phyloP scores from a whole-genome alignment of 2,888 invertebrate genomes.

The Pantelozetes paolii region DNA sequence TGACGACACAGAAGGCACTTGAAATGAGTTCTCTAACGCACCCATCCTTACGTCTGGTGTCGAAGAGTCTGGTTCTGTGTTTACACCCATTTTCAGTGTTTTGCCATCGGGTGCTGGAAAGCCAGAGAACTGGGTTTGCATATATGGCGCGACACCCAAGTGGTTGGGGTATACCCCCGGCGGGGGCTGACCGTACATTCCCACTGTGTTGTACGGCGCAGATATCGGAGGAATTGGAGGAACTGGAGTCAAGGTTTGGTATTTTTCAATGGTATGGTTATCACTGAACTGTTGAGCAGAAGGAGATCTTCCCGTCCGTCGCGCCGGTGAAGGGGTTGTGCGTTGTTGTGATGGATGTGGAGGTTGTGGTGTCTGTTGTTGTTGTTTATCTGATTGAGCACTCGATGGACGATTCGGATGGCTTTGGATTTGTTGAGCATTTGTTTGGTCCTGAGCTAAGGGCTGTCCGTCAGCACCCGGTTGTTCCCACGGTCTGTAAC shows the following conservation, averaged over 20 bases:
- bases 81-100: conserved; percentile 18
- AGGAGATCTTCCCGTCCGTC: conserved; percentile 33
- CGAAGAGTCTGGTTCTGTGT: conserved; percentile 32
- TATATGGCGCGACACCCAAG: conserved; percentile 20
- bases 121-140: conserved; percentile 18
- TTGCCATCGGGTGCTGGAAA: conserved; percentile 32
- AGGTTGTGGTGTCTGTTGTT: neutral
- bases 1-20: conserved; percentile 48
- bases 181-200: conserved; percentile 20
- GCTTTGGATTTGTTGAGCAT: conserved; percentile 44
- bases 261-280: conserved; percentile 21
- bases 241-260: conserved; percentile 37
- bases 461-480: conserved; percentile 43
- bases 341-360: conserved; percentile 17
- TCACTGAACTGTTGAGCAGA: conserved; percentile 36
- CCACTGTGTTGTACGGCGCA: neutral
- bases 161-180: conserved; percentile 1
- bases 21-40: conserved; percentile 43
- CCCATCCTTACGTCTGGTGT: conserved; percentile 26
- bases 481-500: conserved; percentile 46
- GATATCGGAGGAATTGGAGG: conserved; percentile 36
- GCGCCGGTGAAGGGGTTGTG: conserved; percentile 25
- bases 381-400: conserved; percentile 44
- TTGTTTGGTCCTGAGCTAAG: conserved; percentile 43
- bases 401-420: conserved; percentile 43